Conservation (phyloP, 2,797 vertebrate genomes). For the Leuciscus waleckii region DNA sequence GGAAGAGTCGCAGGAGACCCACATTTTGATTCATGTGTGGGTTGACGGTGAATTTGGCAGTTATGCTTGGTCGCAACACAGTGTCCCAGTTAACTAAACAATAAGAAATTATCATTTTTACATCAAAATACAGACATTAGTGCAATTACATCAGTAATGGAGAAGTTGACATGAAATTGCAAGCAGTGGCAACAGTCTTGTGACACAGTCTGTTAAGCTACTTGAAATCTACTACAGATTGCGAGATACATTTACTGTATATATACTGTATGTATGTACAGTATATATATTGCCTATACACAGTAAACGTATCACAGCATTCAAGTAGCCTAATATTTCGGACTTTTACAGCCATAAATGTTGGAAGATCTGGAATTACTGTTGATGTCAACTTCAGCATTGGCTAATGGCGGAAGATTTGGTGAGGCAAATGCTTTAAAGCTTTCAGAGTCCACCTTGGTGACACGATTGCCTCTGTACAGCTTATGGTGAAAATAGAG, state of each 20-base stretch:
- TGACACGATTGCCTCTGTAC: slow-evolving; percentile 92
- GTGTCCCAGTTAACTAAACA: slow-evolving; percentile 89
- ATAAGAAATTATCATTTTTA: neutral
- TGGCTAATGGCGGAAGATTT: slow-evolving; percentile 91
- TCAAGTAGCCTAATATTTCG: neutral
- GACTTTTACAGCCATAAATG: neutral
- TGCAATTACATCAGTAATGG: neutral
- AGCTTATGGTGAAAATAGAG: slow-evolving; percentile 96
- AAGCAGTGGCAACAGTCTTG: neutral
- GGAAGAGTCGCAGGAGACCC: slow-evolving; percentile 90
- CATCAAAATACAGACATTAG: neutral
- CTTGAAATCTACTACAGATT: neutral
- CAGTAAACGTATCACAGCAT: too few species aligned
- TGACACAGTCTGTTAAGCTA: neutral
- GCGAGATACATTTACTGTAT: neutral
- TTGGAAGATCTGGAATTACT: slow-evolving; percentile 74
- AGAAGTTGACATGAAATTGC: neutral
- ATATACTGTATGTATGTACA: too few species aligned
- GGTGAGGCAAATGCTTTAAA: slow-evolving; percentile 93
- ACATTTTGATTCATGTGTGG: slow-evolving; percentile 89
- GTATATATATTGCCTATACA: too few species aligned
- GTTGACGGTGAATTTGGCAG: slow-evolving; percentile 81
- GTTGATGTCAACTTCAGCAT: slow-evolving; percentile 87
- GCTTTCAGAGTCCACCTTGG: slow-evolving; percentile 91
- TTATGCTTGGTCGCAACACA: slow-evolving; percentile 83